Percentiles rank a stretch among this genome's conserved stretches.
phyloP scores from a whole-genome alignment of 2,888 invertebrate genomes.

The Hylaea fasciaria region DNA sequence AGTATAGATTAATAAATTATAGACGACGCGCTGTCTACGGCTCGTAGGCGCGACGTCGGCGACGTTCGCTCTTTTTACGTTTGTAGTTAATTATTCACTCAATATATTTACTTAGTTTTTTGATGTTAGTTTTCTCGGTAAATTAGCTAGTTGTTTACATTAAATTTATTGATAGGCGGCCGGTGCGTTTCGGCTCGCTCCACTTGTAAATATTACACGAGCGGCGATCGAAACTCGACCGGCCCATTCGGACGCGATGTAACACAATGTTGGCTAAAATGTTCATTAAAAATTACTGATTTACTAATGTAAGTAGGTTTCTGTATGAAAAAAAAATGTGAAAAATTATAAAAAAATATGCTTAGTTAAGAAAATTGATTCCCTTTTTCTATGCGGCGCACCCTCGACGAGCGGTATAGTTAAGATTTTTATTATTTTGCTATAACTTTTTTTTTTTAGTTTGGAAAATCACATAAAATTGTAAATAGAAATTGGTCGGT shows the following conservation, averaged over 20 bases:
- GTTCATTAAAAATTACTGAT: slow-evolving; percentile 47
- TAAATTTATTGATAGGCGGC: slow-evolving; percentile 53
- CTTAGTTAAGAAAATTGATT: slow-evolving; percentile 46
- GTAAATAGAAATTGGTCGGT: slow-evolving; percentile 39
- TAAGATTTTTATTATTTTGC: slow-evolving; percentile 40
- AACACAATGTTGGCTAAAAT: slow-evolving; percentile 39
- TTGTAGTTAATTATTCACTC: slow-evolving; percentile 49
- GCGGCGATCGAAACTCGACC: slow-evolving; percentile 22
- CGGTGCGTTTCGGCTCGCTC: slow-evolving; percentile 41
- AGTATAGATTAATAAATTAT: slow-evolving; percentile 20
- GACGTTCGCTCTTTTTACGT: slow-evolving; percentile 45
- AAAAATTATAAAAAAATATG: slow-evolving; percentile 51
- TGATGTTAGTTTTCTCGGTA: slow-evolving; percentile 70
- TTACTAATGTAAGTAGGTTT: slow-evolving; percentile 51
- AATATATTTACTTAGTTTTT: slow-evolving; percentile 70
- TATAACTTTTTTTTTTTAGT: slow-evolving; percentile 37
- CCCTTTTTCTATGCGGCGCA: slow-evolving; percentile 40
- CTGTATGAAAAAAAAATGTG: slow-evolving; percentile 48
- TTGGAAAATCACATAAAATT: slow-evolving; percentile 41
- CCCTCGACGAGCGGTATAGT: slow-evolving; percentile 32
- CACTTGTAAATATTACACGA: slow-evolving; percentile 29
- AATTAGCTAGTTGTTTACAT: slow-evolving; percentile 69
- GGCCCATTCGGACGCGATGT: slow-evolving; percentile 29
- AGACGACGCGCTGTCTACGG: slow-evolving; percentile 27
- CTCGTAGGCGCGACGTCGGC: slow-evolving; percentile 41